Evolutionary conservation across 2,888 invertebrate genomes (phyloP).

Genomic region (Epistrophe eligans): DNA sequence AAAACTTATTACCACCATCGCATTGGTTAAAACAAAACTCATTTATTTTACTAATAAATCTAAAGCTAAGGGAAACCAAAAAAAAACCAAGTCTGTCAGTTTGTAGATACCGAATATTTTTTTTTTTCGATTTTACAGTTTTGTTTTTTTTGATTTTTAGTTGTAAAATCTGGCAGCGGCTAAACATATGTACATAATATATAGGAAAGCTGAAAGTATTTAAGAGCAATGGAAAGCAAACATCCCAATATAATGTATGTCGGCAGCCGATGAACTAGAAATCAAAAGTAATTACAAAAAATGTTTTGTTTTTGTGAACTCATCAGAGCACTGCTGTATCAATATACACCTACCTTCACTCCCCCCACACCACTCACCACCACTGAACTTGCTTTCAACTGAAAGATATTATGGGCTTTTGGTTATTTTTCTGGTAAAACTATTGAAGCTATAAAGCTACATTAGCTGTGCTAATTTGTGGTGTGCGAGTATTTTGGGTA

Average conservation of each 20-base stretch:
- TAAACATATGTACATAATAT: neutral
- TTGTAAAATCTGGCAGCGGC: constrained; percentile 2
- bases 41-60: constrained; percentile 65
- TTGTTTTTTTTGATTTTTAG: constrained; percentile 62
- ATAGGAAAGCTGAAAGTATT: neutral
- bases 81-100: neutral
- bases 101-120: too few relatives aligned
- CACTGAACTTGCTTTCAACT: neutral
- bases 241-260: neutral
- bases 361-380: too few relatives aligned
- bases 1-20: constrained; percentile 26
- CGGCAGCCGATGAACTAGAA: constrained; percentile 5
- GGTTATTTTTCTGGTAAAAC: constrained; percentile 27
- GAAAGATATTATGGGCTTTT: constrained; percentile 1
- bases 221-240: constrained; percentile 1
- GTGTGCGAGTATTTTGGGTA: neutral
- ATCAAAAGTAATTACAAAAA: constrained; percentile 25
- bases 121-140: constrained; percentile 14
- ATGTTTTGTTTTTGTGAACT: constrained; percentile 8
- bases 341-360: neutral
- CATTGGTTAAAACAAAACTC: constrained; percentile 41
- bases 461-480: constrained; percentile 42
- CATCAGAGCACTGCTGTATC: neutral
- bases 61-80: constrained; percentile 32
- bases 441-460: neutral